These are phyloP conservation scores for Urophycis tenuis DNA, from an alignment of 2,797 vertebrate species.

Conservation along the genomic window DNA sequence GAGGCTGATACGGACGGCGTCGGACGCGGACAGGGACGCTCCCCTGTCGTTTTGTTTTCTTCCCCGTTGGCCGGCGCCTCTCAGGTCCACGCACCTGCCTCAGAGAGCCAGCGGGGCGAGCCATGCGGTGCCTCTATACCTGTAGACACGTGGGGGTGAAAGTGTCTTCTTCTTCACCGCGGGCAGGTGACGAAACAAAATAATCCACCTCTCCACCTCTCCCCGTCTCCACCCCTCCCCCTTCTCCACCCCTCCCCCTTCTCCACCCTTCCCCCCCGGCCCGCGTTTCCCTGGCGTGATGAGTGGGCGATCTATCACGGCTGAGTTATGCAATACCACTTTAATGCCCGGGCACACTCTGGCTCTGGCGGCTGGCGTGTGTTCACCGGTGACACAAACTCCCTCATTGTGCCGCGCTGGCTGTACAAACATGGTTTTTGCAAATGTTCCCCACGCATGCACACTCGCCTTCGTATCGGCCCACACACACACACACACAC, in stretches of 20 bases:
- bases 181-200: constrained; percentile 52
- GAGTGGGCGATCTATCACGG: constrained; percentile 64
- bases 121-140: not conserved
- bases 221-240: too few species aligned
- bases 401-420: not conserved
- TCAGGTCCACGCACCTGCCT: too few species aligned
- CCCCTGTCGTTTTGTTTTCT: too few species aligned
- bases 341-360: constrained; percentile 7
- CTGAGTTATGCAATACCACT: constrained; percentile 54
- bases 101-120: not conserved
- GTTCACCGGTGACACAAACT: not conserved
- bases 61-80: too few species aligned
- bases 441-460: not conserved
- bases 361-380: too few species aligned
- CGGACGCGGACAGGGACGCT: too few species aligned
- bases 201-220: not conserved
- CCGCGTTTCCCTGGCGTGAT: constrained; percentile 48
- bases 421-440: not conserved
- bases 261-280: constrained; percentile 11
- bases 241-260: too few species aligned
- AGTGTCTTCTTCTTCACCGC: constrained; percentile 46
- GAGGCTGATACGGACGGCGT: too few species aligned
- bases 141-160: constrained; percentile 26
- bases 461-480: not conserved
- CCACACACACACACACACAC: constrained; percentile 19